A percentile compares a stretch with the other conserved stretches of the same genome.
Conservation (phyloP, 2,888 invertebrate genomes). For the Chironomus riparius region DNA sequence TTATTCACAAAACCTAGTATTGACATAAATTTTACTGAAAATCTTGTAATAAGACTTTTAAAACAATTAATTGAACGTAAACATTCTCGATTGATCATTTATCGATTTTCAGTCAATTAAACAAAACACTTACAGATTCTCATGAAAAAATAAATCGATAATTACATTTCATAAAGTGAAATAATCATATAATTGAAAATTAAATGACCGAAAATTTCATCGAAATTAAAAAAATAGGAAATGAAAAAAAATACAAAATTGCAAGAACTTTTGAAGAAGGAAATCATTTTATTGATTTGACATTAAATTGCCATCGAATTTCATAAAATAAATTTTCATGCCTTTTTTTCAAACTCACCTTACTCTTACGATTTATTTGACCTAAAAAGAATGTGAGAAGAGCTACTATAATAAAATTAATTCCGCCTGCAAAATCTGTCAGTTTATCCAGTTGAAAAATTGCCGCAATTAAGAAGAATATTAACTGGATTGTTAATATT, state of each 20-base stretch:
- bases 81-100: too few species aligned
- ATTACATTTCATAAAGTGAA: too few species aligned
- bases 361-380: constrained; percentile 58
- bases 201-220: too few species aligned
- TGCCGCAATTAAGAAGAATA: constrained; percentile 80
- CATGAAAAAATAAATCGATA: too few species aligned
- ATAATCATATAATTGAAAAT: too few species aligned
- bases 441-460: constrained; percentile 82
- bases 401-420: constrained; percentile 84
- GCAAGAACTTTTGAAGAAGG: not conserved
- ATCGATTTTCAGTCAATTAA: too few species aligned
- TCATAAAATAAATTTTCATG: not conserved
- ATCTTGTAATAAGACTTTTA: too few species aligned
- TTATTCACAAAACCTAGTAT: too few species aligned
- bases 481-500: constrained; percentile 72
- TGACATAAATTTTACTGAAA: too few species aligned
- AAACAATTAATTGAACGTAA: too few species aligned
- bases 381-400: constrained; percentile 79
- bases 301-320: not conserved
- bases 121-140: too few species aligned
- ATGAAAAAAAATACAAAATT: not conserved
- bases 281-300: not conserved
- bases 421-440: constrained; percentile 88
- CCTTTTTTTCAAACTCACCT: constrained; percentile 42
- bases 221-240: not conserved